Percentiles rank a stretch among this genome's conserved stretches.
Conservation (phyloP, 2,797 vertebrate genomes). For the Aldrovandia affinis region DNA sequence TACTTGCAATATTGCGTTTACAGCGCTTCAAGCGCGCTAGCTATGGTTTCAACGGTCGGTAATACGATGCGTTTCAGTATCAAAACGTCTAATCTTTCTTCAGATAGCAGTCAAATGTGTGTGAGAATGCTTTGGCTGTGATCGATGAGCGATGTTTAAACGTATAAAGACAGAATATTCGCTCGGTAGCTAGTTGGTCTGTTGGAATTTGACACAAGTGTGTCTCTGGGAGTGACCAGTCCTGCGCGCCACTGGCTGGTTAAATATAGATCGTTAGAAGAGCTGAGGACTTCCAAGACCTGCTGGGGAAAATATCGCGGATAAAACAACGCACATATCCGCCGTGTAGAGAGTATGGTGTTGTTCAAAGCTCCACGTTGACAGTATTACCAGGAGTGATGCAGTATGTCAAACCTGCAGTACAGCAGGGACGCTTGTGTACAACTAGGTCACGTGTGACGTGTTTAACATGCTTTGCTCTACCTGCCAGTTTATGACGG, state of each 20-base stretch:
- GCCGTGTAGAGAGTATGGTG: not conserved
- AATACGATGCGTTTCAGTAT: not conserved
- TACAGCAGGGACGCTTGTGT: not conserved
- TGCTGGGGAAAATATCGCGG: not conserved
- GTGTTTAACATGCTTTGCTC: not conserved
- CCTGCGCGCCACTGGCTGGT: constrained; percentile 25
- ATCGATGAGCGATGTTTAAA: not conserved
- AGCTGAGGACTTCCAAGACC: not conserved
- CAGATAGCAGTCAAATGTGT: not conserved
- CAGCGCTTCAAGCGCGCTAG: not conserved
- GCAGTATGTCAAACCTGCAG: not conserved
- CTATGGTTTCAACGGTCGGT: not conserved
- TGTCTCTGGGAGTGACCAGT: constrained; percentile 32
- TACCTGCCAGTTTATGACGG: no score
- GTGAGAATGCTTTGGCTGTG: not conserved
- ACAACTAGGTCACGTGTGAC: not conserved
- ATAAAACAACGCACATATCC: not conserved
- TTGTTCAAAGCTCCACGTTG: not conserved
- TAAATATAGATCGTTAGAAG: constrained; percentile 30
- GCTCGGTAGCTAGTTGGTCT: not conserved
- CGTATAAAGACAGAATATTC: not conserved
- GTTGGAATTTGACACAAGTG: constrained; percentile 27
- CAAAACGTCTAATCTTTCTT: not conserved
- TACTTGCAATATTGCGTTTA: not conserved
- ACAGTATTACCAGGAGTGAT: not conserved